phyloP scores from a whole-genome alignment of 2,113 vertebrate species.

The Malurus melanocephalus region DNA sequence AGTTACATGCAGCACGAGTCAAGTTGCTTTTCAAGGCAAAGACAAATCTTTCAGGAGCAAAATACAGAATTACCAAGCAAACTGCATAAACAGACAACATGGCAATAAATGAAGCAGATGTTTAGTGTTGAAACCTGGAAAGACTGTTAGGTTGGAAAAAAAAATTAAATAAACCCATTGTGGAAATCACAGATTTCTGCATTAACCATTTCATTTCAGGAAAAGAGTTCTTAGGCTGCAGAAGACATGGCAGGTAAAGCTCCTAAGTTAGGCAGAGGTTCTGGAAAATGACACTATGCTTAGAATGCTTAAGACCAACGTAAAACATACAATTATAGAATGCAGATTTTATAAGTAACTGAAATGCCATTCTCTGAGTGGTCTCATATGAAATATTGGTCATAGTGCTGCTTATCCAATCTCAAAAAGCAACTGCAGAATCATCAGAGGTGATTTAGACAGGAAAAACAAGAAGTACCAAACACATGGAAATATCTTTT shows the following conservation, averaged over 20 bases:
- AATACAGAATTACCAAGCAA: not conserved
- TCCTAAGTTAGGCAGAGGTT: not conserved
- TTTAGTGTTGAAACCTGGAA: not conserved
- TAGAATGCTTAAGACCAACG: not conserved
- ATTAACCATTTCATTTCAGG: not conserved
- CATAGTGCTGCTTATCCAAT: not conserved
- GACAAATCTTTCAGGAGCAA: not conserved
- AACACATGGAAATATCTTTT: not conserved
- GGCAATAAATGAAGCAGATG: not conserved
- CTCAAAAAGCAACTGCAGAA: not conserved
- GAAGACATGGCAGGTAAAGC: not conserved
- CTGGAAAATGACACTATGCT: not conserved
- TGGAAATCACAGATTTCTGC: not conserved
- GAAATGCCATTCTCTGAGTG: not conserved
- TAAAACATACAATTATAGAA: not conserved
- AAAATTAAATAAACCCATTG: not conserved
- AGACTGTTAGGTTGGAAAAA: not conserved
- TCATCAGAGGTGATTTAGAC: not conserved
- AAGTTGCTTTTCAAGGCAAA: not conserved
- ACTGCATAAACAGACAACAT: not conserved
- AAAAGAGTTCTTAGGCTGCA: not conserved
- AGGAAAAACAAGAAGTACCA: not conserved
- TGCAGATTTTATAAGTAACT: not conserved
- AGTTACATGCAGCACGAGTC: not conserved
- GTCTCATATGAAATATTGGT: not conserved